Conservation (phyloP, 2,797 vertebrate genomes). For the Xenopus petersii region DNA sequence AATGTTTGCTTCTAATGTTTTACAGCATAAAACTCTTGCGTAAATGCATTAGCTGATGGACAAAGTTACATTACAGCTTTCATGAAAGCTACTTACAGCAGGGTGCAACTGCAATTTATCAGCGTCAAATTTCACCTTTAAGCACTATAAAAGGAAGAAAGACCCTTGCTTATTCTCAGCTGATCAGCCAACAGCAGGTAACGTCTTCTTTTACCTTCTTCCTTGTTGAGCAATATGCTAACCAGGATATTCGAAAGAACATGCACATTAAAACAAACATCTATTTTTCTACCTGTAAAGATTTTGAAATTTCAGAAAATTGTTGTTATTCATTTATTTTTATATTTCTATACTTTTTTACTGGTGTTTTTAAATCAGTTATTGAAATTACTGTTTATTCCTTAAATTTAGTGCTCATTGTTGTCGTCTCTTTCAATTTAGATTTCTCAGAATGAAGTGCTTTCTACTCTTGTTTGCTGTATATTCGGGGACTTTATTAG, state of each 20-base stretch:
- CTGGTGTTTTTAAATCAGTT: no score
- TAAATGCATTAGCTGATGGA: conserved; percentile 8
- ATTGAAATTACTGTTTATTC: no score
- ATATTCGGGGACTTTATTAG: background rate
- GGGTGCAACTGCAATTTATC: background rate
- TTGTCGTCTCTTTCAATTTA: no score
- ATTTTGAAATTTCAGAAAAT: no score
- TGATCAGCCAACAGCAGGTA: background rate
- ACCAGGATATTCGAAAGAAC: no score
- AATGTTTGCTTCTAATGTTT: background rate
- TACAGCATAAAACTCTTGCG: background rate
- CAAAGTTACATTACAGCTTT: background rate
- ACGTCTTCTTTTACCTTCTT: background rate
- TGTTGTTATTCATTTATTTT: no score
- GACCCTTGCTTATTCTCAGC: background rate
- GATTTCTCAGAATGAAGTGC: background rate
- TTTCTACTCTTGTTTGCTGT: background rate
- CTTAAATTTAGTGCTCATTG: no score
- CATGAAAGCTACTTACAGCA: background rate
- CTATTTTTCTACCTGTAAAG: no score
- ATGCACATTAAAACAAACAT: no score
- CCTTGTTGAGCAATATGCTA: no score
- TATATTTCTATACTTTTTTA: no score
- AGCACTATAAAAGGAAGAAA: background rate
- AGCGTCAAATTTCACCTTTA: background rate